Evolutionary conservation across 2,113 vertebrate species (phyloP), one percentile per base, ranked within the genome.

Genomic region (Poeciliopsis turrubarensis): DNA sequence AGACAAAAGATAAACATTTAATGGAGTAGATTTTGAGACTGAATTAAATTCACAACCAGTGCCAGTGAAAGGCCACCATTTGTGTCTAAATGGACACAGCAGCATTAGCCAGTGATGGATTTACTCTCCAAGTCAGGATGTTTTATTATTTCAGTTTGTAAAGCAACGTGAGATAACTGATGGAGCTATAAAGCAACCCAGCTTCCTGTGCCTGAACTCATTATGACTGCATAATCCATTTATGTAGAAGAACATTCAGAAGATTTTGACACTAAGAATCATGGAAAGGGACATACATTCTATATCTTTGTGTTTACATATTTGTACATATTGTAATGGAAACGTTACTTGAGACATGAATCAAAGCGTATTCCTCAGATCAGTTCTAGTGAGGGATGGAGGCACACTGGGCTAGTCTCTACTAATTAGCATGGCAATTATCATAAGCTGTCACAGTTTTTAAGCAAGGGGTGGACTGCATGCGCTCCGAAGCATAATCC

Each of bases 391-490:
- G 86, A 91, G 89, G 71, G 61, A 85, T 69, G 82, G 80, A 69
- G 81, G 86, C 70, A 30, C 76, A 70, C 86, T 89, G 92, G 86
- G 86, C 84, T 70, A 75, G 81, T 89, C 90, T 86, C 68, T 74
- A 67, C 86, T 92, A 93, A 94, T 94, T 94, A 94, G 90, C 84
- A 90, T 90, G 84, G 87, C 91, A 93, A 94, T 94, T 94, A 94
- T 86, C 91, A 90, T 94, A 94, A 94, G 92, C 92, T 89, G 91
- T 94, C 92, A 92, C 93, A 93, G 80, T 91, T 92, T 90, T 93
- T 94, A 92, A 94, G 90, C 87, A 89, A 90, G 66, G 89, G 90
- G 83, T 88, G 93, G 91, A 93, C 88, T 73, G 84, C 74, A 85
- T 89, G 89, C 77, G 88, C 93, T 91, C 87, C 83, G 78, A 83